phyloP scores from a whole-genome alignment of 2,113 vertebrate genomes.

The Hydropotes inermis region DNA sequence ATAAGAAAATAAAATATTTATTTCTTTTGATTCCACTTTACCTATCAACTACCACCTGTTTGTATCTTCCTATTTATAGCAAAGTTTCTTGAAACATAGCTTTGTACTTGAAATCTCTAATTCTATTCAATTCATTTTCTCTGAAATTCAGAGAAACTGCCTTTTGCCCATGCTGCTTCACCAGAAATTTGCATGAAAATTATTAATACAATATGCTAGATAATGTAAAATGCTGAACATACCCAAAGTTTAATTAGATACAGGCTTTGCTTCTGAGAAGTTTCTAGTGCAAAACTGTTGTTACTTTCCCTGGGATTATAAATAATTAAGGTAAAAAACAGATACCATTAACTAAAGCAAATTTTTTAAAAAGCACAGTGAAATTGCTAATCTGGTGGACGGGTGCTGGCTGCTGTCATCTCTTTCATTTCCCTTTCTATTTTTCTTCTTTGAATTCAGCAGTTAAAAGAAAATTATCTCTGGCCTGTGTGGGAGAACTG shows the following conservation, averaged over 20 bases:
- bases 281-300: neutral
- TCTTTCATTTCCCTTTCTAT: neutral
- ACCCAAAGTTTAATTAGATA: neutral
- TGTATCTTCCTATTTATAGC: neutral
- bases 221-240: neutral
- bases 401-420: neutral
- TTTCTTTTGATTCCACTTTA: neutral
- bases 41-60: neutral
- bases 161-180: neutral
- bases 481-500: neutral
- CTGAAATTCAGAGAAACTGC: neutral
- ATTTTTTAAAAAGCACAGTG: neutral
- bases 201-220: neutral
- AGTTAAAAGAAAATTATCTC: neutral
- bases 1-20: neutral
- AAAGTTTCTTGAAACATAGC: neutral
- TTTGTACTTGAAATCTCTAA: neutral
- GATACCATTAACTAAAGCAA: neutral
- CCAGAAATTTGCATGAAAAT: neutral
- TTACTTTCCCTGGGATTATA: neutral
- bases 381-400: neutral
- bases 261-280: neutral
- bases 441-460: neutral
- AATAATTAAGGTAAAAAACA: neutral
- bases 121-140: neutral